Evolutionary conservation across 2,888 invertebrate genomes (phyloP).

Genomic region (Philaethria dido): DNA sequence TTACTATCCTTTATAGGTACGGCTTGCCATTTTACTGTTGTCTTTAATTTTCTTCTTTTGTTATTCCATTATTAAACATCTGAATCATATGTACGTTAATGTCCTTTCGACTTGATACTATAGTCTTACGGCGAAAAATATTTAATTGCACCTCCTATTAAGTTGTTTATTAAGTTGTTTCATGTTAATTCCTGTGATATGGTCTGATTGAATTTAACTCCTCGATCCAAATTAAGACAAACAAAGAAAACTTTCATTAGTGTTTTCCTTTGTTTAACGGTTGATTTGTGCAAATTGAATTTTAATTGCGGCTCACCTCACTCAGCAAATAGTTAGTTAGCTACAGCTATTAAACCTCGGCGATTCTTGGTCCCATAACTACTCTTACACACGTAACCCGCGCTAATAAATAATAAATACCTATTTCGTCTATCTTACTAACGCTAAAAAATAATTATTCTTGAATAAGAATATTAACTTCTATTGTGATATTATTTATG

Average conservation of each 20-base stretch:
- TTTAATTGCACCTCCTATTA: neutral
- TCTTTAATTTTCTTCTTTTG: no score
- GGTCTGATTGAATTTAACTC: constrained; percentile 1
- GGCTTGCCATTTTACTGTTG: no score
- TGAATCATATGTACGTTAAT: no score
- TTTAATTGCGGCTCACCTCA: constrained; percentile 65
- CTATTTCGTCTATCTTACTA: constrained; percentile 45
- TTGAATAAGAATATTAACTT: no score
- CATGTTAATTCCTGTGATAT: neutral
- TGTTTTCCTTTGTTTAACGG: constrained; percentile 64
- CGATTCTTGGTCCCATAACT: constrained; percentile 42
- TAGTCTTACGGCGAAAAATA: neutral
- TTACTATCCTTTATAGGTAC: no score
- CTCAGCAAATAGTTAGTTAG: constrained; percentile 46
- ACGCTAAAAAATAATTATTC: constrained; percentile 5
- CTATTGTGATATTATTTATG: no score
- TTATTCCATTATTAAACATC: no score
- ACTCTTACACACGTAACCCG: constrained; percentile 44
- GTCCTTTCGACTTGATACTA: no score
- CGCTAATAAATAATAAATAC: constrained; percentile 35
- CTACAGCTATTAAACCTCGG: constrained; percentile 40
- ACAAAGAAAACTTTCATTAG: constrained; percentile 34
- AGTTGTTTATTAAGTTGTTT: neutral
- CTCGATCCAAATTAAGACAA: constrained; percentile 26
- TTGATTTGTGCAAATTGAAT: constrained; percentile 71